phyloP scores from a whole-genome alignment of 2,113 vertebrate species.

The Bubo scandiacus region DNA sequence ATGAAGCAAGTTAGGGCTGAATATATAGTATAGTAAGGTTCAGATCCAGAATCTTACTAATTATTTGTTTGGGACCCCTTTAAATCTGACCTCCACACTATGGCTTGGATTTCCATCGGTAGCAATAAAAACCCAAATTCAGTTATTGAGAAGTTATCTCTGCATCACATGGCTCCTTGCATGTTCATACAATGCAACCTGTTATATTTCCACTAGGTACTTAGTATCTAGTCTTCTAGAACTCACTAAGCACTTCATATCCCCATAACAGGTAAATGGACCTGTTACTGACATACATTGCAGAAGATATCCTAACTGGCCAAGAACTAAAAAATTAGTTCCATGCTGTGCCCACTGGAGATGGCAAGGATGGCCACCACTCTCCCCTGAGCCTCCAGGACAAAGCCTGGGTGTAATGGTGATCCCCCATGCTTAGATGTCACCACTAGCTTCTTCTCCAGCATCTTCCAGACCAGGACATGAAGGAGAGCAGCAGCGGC shows the following conservation, averaged over 20 bases:
- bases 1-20: background rate
- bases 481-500: background rate
- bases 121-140: background rate
- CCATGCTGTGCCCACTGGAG: background rate
- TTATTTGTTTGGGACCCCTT: background rate
- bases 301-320: background rate
- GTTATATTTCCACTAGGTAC: background rate
- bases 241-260: background rate
- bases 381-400: background rate
- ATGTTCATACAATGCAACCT: background rate
- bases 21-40: background rate
- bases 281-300: accelerated
- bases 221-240: background rate
- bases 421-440: background rate
- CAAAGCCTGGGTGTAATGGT: too few species aligned
- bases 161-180: background rate
- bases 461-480: background rate
- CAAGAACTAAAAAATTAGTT: background rate
- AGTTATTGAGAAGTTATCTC: background rate
- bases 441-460: background rate
- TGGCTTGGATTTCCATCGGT: background rate
- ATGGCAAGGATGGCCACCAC: background rate
- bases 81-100: background rate
- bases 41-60: background rate
- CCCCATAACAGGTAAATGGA: background rate